These are phyloP conservation scores for Neodiprion lecontei DNA, from an alignment of 1,140 invertebrate species.

Conservation along the genomic window DNA sequence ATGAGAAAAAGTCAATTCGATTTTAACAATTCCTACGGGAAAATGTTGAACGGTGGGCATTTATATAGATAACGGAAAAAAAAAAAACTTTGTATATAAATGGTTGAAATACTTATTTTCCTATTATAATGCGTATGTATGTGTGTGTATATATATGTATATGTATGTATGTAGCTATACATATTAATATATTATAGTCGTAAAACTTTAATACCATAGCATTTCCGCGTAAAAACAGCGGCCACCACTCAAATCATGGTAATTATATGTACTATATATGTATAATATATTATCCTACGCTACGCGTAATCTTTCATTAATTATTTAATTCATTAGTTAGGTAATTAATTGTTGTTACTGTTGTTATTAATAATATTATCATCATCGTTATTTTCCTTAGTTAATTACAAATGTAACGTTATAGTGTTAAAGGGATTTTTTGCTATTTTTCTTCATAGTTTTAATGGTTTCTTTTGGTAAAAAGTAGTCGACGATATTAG, in stretches of 20 bases:
- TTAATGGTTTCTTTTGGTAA: too few relatives aligned
- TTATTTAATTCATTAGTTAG: not conserved
- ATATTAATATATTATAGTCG: conserved; percentile 3
- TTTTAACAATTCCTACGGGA: not conserved
- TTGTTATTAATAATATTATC: too few relatives aligned
- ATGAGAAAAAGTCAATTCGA: not conserved
- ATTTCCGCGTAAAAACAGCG: conserved; percentile 2
- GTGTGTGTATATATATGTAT: not conserved
- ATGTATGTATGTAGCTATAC: conserved; percentile 2
- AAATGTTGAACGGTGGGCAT: not conserved
- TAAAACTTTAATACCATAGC: conserved; percentile 7
- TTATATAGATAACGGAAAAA: not conserved
- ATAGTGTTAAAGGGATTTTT: too few relatives aligned
- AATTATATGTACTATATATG: not conserved
- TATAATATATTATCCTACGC: not conserved
- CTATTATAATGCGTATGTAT: not conserved
- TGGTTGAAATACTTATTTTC: conserved; percentile 2
- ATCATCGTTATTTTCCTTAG: too few relatives aligned
- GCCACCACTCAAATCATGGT: not conserved
- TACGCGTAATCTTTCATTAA: not conserved
- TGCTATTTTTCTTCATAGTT: too few relatives aligned
- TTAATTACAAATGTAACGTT: too few relatives aligned
- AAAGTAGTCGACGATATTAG: too few relatives aligned
- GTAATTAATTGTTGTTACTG: too few relatives aligned
- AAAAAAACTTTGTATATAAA: not conserved